Evolutionary conservation across 2,888 invertebrate species (phyloP), one percentile per base, ranked within the genome.

Genomic region (Amorpha juglandis): DNA sequence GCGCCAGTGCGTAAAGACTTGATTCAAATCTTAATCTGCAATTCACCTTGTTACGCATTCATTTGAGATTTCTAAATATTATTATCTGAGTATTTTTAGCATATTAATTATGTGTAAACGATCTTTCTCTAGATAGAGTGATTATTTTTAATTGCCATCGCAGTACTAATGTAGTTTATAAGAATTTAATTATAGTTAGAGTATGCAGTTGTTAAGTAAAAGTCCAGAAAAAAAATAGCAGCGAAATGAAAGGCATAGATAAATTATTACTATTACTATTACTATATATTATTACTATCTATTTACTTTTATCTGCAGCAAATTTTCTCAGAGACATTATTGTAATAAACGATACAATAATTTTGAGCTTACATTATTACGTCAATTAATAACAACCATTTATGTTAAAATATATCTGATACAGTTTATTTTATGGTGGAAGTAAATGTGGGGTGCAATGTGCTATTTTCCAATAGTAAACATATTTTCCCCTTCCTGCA

Each of bases 91-190:
- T 38, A 38, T 58, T 58, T 51, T 58, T 42, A 12, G 42, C 58
- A 16, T 11, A 58, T 58, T 19, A 42, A 58, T 11, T 58, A 38
- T 38, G 55, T 38, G 55, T 58, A 38, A 58, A 58, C 12, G 58
- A 58, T 58, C 11, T 58, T 58, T 58, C 42, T 58, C 58, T 58
- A 58, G 38, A 58, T 21, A 42, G 19, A 58, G 38, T 19, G 6
- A 58, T 58, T 42, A 58, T 58, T 58, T 58, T 58, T 58, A 42
- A 58, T 58, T 58, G 19, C 42, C 16, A 6, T 19, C 58, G 42
- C 42, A 19, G 58, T 38, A 38, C 42, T 38, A 38, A 42, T 19
- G 19, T 7, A 1, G 58, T 42, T 9, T 55, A 16, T 19, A 55
- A 16, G 38, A 58, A 42, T 38, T 55, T 16, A 19, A 58, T 12